Evolutionary conservation across 2,797 vertebrate genomes (phyloP).

Genomic region (Lophotriccus pileatus): DNA sequence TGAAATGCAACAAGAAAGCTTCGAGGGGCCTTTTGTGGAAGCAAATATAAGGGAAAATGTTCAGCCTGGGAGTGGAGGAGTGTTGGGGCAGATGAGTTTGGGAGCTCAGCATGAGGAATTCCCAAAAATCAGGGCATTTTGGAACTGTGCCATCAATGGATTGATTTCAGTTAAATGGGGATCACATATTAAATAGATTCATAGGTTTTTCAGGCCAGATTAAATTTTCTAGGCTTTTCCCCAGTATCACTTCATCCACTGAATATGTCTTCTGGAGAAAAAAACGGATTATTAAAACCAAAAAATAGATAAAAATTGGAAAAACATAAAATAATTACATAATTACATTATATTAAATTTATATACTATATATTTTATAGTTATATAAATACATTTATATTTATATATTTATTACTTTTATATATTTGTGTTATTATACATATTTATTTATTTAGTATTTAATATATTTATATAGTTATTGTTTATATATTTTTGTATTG

Average conservation of each 20-base stretch:
- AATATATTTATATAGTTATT: too few relatives aligned
- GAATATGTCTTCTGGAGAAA: neutral
- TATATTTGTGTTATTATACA: too few relatives aligned
- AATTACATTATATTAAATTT: too few relatives aligned
- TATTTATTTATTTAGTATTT: too few relatives aligned
- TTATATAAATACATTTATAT: too few relatives aligned
- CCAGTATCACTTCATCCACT: neutral
- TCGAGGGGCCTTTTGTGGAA: slow-evolving; percentile 66
- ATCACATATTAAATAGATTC: neutral
- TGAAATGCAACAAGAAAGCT: slow-evolving; percentile 77
- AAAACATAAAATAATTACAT: too few relatives aligned
- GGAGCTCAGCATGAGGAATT: neutral
- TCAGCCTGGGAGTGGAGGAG: slow-evolving; percentile 26
- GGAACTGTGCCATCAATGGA: neutral
- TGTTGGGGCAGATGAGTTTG: slow-evolving; percentile 43
- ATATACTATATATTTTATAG: too few relatives aligned
- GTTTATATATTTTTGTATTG: too few relatives aligned
- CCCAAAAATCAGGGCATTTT: neutral
- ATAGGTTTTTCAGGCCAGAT: neutral
- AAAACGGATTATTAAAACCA: neutral
- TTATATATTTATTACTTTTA: too few relatives aligned
- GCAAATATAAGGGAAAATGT: slow-evolving; percentile 47
- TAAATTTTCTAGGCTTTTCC: slow-evolving; percentile 2
- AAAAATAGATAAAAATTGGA: neutral
- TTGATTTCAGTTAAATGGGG: neutral